Evolutionary conservation across 2,113 vertebrate genomes (phyloP), one percentile per base, ranked within the genome.

Genomic region (Nothoprocta pentlandii): DNA sequence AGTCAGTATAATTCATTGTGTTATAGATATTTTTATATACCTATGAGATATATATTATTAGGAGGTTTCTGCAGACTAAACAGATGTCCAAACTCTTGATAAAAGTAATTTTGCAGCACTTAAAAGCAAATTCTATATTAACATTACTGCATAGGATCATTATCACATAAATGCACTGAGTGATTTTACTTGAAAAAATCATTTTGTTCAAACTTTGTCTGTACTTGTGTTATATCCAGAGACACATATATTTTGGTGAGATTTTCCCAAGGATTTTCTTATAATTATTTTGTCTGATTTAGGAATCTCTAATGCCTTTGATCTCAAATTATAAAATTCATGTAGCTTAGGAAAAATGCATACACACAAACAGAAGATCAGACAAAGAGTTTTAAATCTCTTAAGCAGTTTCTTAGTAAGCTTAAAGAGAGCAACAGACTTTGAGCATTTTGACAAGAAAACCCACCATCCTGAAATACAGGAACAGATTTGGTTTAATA

Each of bases 401-500:
- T 46, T 74, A 84, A 85, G 70, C 44, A 77, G 4, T 94, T 82
- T 47, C 30, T 64, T 19, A 39, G 22, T 39, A 47, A 84, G 16
- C 78, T 89, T 94, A 94, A 97, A 97, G 93, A 96, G 96, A 97
- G 83, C 96, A 98, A 92, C 62, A 86, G 34, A 91, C 95, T 94
- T 95, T 85, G 75, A 95, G 84, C 92, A 94, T 96, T 97, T 96
- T 92, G 95, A 93, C 94, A 97, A 96, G 95, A 91, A 95, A 97
- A 95, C 44, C 79, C 28, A 96, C 62, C 70, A 68, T 91, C 66
- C 93, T 95, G 85, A 93, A 97, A 95, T 70, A 95, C 44, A 97
- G 39, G 83, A 96, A 96, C 97, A 98, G 97, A 97, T 97, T 97
- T 98, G 96, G 97, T 98, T 97, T 93, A 95, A 95, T 92, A 67